Evolutionary conservation across 2,797 vertebrate species (phyloP).

Genomic region (Chanos chanos): DNA sequence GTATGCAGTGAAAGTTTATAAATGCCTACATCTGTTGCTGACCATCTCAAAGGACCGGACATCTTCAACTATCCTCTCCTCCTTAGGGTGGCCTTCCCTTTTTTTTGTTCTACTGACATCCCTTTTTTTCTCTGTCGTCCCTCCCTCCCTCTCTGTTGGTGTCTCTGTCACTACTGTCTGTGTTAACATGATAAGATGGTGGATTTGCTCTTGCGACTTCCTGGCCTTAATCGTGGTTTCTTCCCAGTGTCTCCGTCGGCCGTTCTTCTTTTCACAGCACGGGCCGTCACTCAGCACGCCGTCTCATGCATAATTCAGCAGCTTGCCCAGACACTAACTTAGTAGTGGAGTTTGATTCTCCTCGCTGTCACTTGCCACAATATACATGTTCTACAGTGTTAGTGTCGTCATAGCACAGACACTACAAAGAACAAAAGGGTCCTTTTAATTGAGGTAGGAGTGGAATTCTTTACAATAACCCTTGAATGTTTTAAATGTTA

Average conservation of each 20-base stretch:
- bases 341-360: not conserved
- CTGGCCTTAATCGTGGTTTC: slow-evolving; percentile 22
- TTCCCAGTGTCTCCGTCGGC: slow-evolving; percentile 13
- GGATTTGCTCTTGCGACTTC: slow-evolving; percentile 41
- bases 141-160: slow-evolving; percentile 15
- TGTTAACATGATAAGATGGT: slow-evolving; percentile 33
- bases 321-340: slow-evolving; percentile 18
- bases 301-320: slow-evolving; percentile 34
- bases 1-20: too few relatives aligned
- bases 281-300: slow-evolving; percentile 35
- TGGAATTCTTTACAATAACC: too few relatives aligned
- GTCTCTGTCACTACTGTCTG: slow-evolving; percentile 41
- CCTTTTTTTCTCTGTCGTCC: slow-evolving; percentile 10
- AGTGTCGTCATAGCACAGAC: too few relatives aligned
- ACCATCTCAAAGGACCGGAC: too few relatives aligned
- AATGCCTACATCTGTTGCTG: too few relatives aligned
- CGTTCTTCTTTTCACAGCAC: slow-evolving; percentile 19
- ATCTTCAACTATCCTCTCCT: slow-evolving; percentile 4
- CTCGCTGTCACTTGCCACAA: too few relatives aligned
- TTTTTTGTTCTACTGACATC: slow-evolving; percentile 7
- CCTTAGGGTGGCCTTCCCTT: slow-evolving; percentile 20
- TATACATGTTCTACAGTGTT: too few relatives aligned
- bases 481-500: too few relatives aligned
- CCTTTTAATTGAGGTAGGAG: too few relatives aligned
- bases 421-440: too few relatives aligned